phyloP scores from a whole-genome alignment of 1,140 invertebrate species.

The Geopemphigus sp. region DNA sequence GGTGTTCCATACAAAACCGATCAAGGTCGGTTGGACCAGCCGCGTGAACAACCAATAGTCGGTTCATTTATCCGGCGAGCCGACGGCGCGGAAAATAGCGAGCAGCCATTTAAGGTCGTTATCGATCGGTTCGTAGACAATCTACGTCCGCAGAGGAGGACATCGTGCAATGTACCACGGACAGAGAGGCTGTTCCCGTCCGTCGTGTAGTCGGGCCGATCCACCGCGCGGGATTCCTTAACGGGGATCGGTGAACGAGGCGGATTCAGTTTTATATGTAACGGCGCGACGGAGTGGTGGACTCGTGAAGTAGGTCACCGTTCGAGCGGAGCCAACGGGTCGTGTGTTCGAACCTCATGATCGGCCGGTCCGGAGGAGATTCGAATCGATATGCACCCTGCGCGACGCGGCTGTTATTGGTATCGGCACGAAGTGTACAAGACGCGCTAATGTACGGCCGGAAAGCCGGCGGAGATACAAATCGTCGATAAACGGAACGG shows the following conservation, averaged over 20 bases:
- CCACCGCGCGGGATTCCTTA: too few species aligned
- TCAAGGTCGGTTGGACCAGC: too few species aligned
- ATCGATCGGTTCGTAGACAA: too few species aligned
- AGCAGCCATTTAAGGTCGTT: too few species aligned
- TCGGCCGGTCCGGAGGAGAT: neutral
- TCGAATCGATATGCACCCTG: neutral
- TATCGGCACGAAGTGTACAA: neutral
- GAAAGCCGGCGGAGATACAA: neutral
- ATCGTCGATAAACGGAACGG: neutral
- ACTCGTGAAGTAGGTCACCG: constrained; percentile 8
- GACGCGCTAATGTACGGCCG: neutral
- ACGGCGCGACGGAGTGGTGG: too few species aligned
- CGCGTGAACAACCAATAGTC: neutral
- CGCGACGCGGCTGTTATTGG: neutral
- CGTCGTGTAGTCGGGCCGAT: too few species aligned
- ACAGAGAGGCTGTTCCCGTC: too few species aligned
- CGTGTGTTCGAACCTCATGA: constrained; percentile 13
- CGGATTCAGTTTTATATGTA: neutral
- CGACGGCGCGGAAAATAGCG: too few species aligned
- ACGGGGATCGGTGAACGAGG: too few species aligned
- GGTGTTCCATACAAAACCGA: too few species aligned
- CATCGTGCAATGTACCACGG: too few species aligned
- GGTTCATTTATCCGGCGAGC: neutral
- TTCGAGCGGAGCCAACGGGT: constrained; percentile 17
- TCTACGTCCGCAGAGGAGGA: too few species aligned